Conservation (phyloP, 2,797 vertebrate species). For the Columba guinea region DNA sequence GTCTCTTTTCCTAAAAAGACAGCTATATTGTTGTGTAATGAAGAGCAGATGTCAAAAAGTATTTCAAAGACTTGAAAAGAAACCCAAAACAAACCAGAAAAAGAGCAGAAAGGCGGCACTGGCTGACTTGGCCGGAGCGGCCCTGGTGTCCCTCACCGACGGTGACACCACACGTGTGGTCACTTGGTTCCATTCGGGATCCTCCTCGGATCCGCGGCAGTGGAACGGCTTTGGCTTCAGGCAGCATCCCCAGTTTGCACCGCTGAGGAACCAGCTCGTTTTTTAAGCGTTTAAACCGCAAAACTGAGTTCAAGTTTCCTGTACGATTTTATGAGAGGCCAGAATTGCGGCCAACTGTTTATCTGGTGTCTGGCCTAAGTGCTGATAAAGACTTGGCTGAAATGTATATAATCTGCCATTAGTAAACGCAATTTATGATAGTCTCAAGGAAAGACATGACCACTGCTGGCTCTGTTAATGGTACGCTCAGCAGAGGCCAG, state of each 20-base stretch:
- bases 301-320: not conserved
- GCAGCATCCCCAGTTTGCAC: not conserved
- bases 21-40: slow-evolving; percentile 53
- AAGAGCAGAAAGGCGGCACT: slow-evolving; percentile 23
- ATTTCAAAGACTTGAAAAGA: slow-evolving; percentile 44
- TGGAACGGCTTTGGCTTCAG: not conserved
- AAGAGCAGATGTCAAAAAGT: slow-evolving; percentile 71
- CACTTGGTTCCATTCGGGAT: not conserved
- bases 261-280: not conserved
- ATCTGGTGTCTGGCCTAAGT: slow-evolving; percentile 47
- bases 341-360: slow-evolving; percentile 28
- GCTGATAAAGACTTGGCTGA: slow-evolving; percentile 60
- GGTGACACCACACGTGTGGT: not conserved
- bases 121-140: not conserved
- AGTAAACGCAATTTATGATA: slow-evolving; percentile 35
- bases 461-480: not conserved
- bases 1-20: slow-evolving; percentile 53
- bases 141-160: not conserved
- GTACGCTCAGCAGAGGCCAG: not conserved
- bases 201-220: not conserved
- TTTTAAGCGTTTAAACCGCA: not conserved
- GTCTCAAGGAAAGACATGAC: slow-evolving; percentile 14
- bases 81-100: not conserved
- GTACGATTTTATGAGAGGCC: slow-evolving; percentile 9
- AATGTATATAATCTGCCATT: slow-evolving; percentile 31